These are phyloP conservation scores for Vireo griseus DNA, from an alignment of 2,797 vertebrate genomes.

Conservation along the genomic window DNA sequence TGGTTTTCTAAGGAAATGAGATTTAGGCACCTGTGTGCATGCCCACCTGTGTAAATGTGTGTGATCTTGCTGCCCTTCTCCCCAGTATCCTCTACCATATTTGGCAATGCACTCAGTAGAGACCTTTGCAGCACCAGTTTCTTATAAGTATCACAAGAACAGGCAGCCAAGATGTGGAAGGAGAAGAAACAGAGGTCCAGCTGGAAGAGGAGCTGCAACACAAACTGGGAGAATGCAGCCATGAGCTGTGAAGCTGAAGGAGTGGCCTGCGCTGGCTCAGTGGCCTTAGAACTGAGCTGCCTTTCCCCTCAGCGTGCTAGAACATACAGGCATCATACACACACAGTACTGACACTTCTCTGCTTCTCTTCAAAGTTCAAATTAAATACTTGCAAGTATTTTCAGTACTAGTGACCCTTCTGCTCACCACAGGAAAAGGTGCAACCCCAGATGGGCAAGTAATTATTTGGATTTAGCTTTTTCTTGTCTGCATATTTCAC, in stretches of 20 bases:
- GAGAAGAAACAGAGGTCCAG: not conserved
- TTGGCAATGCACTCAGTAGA: not conserved
- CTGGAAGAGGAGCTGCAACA: not conserved
- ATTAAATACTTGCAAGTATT: not conserved
- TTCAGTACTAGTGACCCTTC: not conserved
- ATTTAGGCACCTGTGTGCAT: rapidly evolving
- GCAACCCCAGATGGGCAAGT: not conserved
- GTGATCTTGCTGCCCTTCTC: not conserved
- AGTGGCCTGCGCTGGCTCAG: rapidly evolving
- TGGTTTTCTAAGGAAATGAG: not conserved
- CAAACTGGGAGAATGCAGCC: not conserved
- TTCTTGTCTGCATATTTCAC: not conserved
- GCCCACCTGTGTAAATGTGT: not conserved
- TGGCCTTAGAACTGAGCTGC: not conserved
- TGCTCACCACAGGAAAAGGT: not conserved
- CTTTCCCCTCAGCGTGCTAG: not conserved
- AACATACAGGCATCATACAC: not conserved
- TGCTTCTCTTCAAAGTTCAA: not conserved
- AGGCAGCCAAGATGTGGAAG: not conserved
- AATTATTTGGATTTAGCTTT: not conserved
- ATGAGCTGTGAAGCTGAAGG: not conserved
- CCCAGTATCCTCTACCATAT: not conserved
- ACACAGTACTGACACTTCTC: not conserved
- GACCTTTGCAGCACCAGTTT: not conserved
- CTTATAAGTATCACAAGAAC: not conserved